These are phyloP conservation scores for Hypsibius dujardini DNA, from an alignment of 1,140 invertebrate species.

Conservation along the genomic window DNA sequence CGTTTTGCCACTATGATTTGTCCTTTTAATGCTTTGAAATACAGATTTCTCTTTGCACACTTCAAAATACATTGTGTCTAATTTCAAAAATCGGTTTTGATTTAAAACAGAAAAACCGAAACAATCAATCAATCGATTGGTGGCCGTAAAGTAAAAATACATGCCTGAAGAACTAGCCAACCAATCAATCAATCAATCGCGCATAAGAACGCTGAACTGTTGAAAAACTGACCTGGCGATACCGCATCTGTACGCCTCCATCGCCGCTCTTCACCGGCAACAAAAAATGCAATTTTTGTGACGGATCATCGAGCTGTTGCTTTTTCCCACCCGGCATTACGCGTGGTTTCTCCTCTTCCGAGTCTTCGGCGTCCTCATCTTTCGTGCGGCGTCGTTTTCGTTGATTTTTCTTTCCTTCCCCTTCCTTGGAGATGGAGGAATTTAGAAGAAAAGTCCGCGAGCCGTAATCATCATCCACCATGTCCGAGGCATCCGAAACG, in stretches of 20 bases:
- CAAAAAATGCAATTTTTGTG: not conserved
- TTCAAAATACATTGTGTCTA: not conserved
- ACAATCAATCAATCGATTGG: no score
- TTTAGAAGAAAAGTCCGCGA: not conserved
- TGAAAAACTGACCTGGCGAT: not conserved
- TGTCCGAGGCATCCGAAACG: conserved; percentile 1
- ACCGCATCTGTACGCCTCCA: not conserved
- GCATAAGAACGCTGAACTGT: no score
- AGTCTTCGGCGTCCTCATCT: not conserved
- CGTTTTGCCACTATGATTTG: not conserved
- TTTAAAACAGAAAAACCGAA: no score
- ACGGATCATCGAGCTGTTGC: not conserved
- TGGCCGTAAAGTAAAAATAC: no score
- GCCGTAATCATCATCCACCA: conserved; percentile 4
- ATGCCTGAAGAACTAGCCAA: no score
- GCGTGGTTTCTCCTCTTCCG: not conserved
- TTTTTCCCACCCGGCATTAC: not conserved
- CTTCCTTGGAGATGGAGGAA: not conserved
- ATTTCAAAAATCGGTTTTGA: no score
- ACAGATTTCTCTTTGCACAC: not conserved
- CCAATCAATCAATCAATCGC: no score
- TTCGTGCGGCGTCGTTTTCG: not conserved
- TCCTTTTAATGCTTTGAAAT: no score
- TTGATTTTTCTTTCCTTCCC: not conserved
- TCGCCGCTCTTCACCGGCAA: not conserved